Evolutionary conservation across 2,113 vertebrate species (phyloP), one percentile per base, ranked within the genome.

Genomic region (Indri indri): DNA sequence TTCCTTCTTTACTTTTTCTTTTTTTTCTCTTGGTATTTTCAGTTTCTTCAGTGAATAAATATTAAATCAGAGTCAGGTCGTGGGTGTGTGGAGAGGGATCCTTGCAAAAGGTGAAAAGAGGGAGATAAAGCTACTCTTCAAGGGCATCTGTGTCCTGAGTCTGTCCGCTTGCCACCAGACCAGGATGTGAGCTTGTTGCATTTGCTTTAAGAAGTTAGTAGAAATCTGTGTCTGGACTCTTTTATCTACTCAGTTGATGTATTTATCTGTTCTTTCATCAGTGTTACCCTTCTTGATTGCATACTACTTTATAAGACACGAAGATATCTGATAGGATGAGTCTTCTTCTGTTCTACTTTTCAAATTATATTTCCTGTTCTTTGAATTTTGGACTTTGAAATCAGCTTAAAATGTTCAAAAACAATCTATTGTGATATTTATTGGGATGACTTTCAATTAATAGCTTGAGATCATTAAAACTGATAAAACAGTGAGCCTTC

Each of bases 41-140:
- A 34, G 1, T 47, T 70, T 80, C 11, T 85, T 88, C 52, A 23
- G 14, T 59, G 40, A 92, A 3, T 57, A 37, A 73, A 65, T 76
- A 61, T 30, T 27, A 40, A 90, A 18, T 81, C 18, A 40, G 63
- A 30, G 54, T 65, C 37, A 6, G 27, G 57, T 14, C 22, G 30
- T 22, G 47, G 40, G 12, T 66, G 40, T 40, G 66, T 74, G 17
- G 27, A 79, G 71, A 47, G 1, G 42, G 54, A 34, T 13, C 20
- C 10, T 68, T 37, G 1, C 10, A 6, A 6, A 17, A 14, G 34
- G 40, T 71, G 10, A 12, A 45, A 17, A 88, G 16, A 23, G 40
- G 22, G 59, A n/a, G 20, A 57, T 1, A 61, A 34, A 4, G 17
- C 20, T 50, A 50, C 1, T 54, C 0, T 8, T 10, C 1, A 5